phyloP scores from a whole-genome alignment of 2,888 invertebrate genomes.

The Deilephila porcellus region DNA sequence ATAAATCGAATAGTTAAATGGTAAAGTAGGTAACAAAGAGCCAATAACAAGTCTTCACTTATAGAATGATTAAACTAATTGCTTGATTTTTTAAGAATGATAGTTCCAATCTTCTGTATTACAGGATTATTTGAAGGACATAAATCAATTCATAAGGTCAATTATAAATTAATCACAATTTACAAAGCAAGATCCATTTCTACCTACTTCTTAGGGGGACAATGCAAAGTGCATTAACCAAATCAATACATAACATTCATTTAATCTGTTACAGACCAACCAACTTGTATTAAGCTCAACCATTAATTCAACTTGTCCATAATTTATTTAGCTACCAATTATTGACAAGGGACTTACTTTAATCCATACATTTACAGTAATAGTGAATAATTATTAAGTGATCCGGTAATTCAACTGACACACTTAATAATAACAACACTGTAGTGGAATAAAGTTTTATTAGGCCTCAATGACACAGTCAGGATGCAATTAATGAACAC shows the following conservation, averaged over 20 bases:
- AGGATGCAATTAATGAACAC: slow-evolving; percentile 18
- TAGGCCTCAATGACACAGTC: slow-evolving; percentile 17
- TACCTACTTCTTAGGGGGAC: background rate
- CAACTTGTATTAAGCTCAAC: background rate
- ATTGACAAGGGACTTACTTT: slow-evolving; percentile 1
- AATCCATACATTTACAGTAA: background rate
- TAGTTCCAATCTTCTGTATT: too few relatives aligned
- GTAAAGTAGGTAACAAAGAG: too few relatives aligned
- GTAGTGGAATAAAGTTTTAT: slow-evolving; percentile 19
- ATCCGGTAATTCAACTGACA: slow-evolving; percentile 15
- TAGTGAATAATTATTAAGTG: slow-evolving; percentile 8
- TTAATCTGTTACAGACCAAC: background rate
- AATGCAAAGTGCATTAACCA: background rate
- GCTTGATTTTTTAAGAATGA: too few relatives aligned
- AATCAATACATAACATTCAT: background rate
- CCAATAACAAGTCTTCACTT: too few relatives aligned
- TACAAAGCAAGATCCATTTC: too few relatives aligned
- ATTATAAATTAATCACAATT: too few relatives aligned
- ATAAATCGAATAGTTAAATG: too few relatives aligned
- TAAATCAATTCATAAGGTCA: too few relatives aligned
- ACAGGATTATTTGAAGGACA: too few relatives aligned
- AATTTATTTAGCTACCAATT: slow-evolving; percentile 12
- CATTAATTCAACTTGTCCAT: slow-evolving; percentile 6
- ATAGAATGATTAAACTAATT: too few relatives aligned
- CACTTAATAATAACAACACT: slow-evolving; percentile 13